Percentiles rank a stretch among this genome's conserved stretches.
phyloP scores from a whole-genome alignment of 2,113 vertebrate genomes.

The Tetraodon nigroviridis region DNA sequence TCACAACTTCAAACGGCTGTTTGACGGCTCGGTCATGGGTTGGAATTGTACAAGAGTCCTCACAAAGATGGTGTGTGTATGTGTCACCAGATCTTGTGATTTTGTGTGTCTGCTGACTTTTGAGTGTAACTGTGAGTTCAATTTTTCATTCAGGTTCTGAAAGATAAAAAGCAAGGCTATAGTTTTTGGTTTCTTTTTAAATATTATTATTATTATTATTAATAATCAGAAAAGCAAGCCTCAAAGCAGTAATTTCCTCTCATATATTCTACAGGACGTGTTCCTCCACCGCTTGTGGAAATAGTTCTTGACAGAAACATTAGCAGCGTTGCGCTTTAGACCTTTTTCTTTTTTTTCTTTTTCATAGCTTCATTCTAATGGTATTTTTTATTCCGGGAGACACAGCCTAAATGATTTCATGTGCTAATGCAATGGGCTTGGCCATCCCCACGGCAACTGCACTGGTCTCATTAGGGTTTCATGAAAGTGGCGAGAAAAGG shows the following conservation, averaged over 20 bases:
- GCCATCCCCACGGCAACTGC: conserved; percentile 50
- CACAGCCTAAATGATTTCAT: conserved; percentile 56
- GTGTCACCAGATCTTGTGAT: too few relatives aligned
- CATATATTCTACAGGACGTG: not conserved
- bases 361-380: conserved; percentile 37
- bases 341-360: conserved; percentile 30
- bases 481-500: conserved; percentile 50
- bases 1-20: too few relatives aligned
- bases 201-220: too few relatives aligned
- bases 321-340: conserved; percentile 7
- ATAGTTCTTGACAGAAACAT: conserved; percentile 7
- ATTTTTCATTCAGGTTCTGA: too few relatives aligned
- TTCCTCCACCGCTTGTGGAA: not conserved
- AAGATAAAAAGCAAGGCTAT: not conserved
- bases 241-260: not conserved
- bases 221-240: not conserved
- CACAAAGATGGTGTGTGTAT: too few relatives aligned
- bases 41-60: too few relatives aligned
- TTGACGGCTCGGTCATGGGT: too few relatives aligned
- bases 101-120: too few relatives aligned
- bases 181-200: not conserved
- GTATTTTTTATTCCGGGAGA: conserved; percentile 51
- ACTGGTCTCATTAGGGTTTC: conserved; percentile 63
- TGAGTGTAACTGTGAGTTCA: too few relatives aligned
- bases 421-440: conserved; percentile 52